A percentile compares a stretch with the other conserved stretches of the same genome.
Conservation (phyloP, 2,888 invertebrate species). For the Platerodrilus igneus region DNA sequence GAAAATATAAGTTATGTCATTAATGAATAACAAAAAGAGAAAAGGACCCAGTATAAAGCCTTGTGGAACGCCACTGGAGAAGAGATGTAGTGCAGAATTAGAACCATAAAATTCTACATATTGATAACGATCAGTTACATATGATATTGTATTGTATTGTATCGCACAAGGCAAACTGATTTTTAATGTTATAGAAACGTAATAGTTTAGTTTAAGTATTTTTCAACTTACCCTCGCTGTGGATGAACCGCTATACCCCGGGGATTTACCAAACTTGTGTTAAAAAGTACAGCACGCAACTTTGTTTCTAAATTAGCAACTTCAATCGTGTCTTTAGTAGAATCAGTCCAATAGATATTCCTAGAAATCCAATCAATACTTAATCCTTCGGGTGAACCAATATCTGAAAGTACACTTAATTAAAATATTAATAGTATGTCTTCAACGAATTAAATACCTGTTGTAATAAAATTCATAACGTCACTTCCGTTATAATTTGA, state of each 20-base stretch:
- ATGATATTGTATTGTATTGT: no score
- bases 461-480: slow-evolving; percentile 57
- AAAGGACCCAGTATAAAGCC: no score
- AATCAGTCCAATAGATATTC: slow-evolving; percentile 96
- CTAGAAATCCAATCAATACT: slow-evolving; percentile 90
- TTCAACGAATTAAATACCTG: slow-evolving; percentile 44
- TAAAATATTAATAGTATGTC: neutral
- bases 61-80: no score
- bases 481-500: slow-evolving; percentile 73
- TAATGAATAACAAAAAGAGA: no score
- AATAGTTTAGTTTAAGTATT: no score
- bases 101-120: no score
- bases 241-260: slow-evolving; percentile 95
- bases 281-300: slow-evolving; percentile 70
- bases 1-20: no score
- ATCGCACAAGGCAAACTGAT: no score
- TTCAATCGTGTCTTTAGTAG: slow-evolving; percentile 80
- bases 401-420: slow-evolving; percentile 52
- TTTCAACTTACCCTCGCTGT: slow-evolving; percentile 72
- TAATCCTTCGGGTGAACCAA: slow-evolving; percentile 89
- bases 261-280: slow-evolving; percentile 78
- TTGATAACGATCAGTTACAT: no score
- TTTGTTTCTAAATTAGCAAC: slow-evolving; percentile 80
- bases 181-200: no score
- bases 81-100: no score